A percentile compares a stretch with the other conserved stretches of the same genome.
These are phyloP conservation scores for Lordiphosa clarofinis DNA, from an alignment of 1,140 invertebrate species.

Conservation along the genomic window DNA sequence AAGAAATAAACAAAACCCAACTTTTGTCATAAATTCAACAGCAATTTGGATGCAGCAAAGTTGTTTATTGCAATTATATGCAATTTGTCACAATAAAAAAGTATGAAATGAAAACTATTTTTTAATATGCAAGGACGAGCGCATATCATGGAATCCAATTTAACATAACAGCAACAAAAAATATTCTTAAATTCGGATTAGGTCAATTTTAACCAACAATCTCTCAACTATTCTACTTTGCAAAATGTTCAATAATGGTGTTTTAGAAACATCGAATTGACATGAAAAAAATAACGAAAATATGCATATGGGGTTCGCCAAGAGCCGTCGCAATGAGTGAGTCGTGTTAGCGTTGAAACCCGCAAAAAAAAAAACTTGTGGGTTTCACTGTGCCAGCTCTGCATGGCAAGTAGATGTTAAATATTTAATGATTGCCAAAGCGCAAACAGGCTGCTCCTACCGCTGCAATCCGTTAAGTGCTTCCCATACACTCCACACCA, in stretches of 20 bases:
- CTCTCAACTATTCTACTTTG: no score
- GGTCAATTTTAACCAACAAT: no score
- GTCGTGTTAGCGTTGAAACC: slow-evolving; percentile 29
- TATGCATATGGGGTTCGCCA: slow-evolving; percentile 15
- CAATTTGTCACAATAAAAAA: slow-evolving; percentile 24
- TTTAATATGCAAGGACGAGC: neutral
- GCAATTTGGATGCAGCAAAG: slow-evolving; percentile 26
- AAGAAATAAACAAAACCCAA: neutral
- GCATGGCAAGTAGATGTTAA: slow-evolving; percentile 61
- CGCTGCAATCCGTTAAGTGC: slow-evolving; percentile 59
- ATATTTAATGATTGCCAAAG: slow-evolving; percentile 66
- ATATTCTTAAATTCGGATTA: no score
- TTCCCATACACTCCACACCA: slow-evolving; percentile 12
- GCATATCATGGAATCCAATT: no score
- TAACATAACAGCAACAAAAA: no score
- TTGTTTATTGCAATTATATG: slow-evolving; percentile 36
- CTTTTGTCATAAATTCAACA: slow-evolving; percentile 27
- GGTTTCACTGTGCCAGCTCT: slow-evolving; percentile 17
- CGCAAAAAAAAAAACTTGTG: slow-evolving; percentile 48
- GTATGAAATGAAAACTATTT: neutral
- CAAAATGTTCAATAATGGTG: neutral
- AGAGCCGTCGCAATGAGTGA: slow-evolving; percentile 21
- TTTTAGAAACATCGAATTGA: neutral
- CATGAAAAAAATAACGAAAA: slow-evolving; percentile 19
- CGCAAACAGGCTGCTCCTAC: slow-evolving; percentile 30